Evolutionary conservation across 2,888 invertebrate species (phyloP).

Genomic region (Epinotia ramella): DNA sequence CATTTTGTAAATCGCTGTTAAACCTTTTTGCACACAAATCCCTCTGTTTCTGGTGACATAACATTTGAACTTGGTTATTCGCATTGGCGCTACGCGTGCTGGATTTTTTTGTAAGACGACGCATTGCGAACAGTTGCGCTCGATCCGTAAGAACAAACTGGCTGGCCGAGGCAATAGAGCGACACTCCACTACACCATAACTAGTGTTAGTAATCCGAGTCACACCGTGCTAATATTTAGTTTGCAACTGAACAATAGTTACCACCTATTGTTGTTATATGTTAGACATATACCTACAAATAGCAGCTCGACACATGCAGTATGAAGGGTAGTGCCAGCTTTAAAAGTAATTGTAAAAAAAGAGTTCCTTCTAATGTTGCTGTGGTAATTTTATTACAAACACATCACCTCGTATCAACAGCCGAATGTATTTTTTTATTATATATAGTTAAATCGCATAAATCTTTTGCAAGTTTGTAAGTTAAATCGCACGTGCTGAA

Average conservation of each 20-base stretch:
- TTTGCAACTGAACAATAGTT: conserved; percentile 38
- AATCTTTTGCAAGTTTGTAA: conserved; percentile 5
- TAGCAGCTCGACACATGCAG: conserved; percentile 23
- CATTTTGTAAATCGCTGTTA: neutral
- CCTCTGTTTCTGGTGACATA: neutral
- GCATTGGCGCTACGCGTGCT: neutral
- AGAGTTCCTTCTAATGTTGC: conserved; percentile 74
- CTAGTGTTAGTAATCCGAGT: conserved; percentile 16
- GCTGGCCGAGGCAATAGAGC: conserved; percentile 12
- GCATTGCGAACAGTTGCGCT: conserved; percentile 7
- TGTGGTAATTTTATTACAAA: conserved; percentile 66
- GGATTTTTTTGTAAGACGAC: neutral
- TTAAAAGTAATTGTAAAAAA: conserved; percentile 51
- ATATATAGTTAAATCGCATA: conserved; percentile 25
- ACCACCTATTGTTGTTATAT: conserved; percentile 45
- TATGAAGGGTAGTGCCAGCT: conserved; percentile 52
- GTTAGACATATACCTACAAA: conserved; percentile 47
- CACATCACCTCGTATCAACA: conserved; percentile 19
- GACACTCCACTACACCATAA: conserved; percentile 17
- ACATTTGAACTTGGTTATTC: neutral
- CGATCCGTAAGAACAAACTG: conserved; percentile 12
- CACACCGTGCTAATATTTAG: conserved; percentile 17
- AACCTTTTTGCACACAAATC: neutral
- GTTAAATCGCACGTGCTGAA: conserved; percentile 1
- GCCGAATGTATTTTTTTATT: conserved; percentile 23